These are phyloP conservation scores for Aplodontia rufa DNA, from an alignment of 2,113 vertebrate genomes.

Conservation along the genomic window DNA sequence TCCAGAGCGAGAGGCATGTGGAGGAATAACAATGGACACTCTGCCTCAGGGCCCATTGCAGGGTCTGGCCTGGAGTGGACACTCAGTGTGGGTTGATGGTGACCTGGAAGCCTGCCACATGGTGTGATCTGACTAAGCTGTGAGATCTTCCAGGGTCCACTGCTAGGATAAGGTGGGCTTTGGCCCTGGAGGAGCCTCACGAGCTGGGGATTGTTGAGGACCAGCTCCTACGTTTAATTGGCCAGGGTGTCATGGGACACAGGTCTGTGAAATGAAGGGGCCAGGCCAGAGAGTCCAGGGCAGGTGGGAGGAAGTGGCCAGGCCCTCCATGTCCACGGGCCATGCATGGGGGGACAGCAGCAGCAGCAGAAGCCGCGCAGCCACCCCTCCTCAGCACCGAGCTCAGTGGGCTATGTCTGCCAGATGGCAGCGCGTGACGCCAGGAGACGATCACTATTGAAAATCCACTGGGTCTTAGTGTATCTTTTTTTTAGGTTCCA, in stretches of 20 bases:
- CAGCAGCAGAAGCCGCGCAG: neutral
- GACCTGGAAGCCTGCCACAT: too few relatives aligned
- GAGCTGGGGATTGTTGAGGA: neutral
- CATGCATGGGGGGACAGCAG: fast-evolving
- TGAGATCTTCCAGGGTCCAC: neutral
- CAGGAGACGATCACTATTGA: slow-evolving; percentile 70
- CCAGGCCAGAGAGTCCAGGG: neutral
- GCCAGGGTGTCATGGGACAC: neutral
- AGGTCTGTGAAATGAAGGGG: too few relatives aligned
- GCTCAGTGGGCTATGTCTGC: slow-evolving; percentile 47
- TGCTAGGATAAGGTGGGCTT: fast-evolving
- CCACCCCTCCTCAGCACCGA: neutral
- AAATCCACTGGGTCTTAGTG: slow-evolving; percentile 68
- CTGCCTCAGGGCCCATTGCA: too few relatives aligned
- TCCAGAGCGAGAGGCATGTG: too few relatives aligned
- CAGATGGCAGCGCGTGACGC: slow-evolving; percentile 53
- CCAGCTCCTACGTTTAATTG: neutral
- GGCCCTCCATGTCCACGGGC: too few relatives aligned
- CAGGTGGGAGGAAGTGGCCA: neutral
- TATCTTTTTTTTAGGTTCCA: slow-evolving; percentile 44
- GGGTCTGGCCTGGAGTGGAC: too few relatives aligned
- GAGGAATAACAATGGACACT: too few relatives aligned
- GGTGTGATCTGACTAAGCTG: too few relatives aligned
- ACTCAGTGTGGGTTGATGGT: too few relatives aligned
- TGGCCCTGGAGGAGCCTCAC: fast-evolving